phyloP scores from a whole-genome alignment of 2,797 vertebrate species.

The Babyrousa celebensis region DNA sequence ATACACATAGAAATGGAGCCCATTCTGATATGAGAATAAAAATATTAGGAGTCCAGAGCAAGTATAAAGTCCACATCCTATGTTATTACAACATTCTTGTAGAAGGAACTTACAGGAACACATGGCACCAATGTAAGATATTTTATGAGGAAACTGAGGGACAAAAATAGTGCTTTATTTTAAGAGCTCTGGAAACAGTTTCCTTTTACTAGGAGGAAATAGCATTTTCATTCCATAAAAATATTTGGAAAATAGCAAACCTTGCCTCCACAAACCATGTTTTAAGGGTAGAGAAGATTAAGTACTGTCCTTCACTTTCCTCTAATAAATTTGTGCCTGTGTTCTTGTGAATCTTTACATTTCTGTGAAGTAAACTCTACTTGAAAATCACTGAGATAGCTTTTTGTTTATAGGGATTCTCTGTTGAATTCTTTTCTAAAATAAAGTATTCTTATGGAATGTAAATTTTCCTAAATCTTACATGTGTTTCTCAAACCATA shows the following conservation, averaged over 20 bases:
- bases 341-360: not conserved
- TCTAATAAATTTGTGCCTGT: not conserved
- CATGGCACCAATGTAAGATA: not conserved
- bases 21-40: not conserved
- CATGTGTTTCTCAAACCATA: not conserved
- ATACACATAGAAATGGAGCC: not conserved
- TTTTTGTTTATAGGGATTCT: not conserved
- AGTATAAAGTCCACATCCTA: not conserved
- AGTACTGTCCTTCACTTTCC: constrained; percentile 1
- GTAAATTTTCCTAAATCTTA: constrained; percentile 13
- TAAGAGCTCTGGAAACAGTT: constrained; percentile 62
- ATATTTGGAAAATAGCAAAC: constrained; percentile 59
- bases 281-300: not conserved
- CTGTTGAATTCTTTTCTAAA: constrained; percentile 23
- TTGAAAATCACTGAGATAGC: not conserved
- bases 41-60: constrained; percentile 25
- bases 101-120: constrained; percentile 49
- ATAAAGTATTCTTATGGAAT: constrained; percentile 23
- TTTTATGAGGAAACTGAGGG: constrained; percentile 65
- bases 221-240: constrained; percentile 25
- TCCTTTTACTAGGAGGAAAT: constrained; percentile 66
- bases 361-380: constrained; percentile 24
- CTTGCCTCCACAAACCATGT: constrained; percentile 6
- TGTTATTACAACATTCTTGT: constrained; percentile 29
- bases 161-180: constrained; percentile 72